phyloP scores from a whole-genome alignment of 1,140 invertebrate genomes.

The Drosophila pandora region DNA sequence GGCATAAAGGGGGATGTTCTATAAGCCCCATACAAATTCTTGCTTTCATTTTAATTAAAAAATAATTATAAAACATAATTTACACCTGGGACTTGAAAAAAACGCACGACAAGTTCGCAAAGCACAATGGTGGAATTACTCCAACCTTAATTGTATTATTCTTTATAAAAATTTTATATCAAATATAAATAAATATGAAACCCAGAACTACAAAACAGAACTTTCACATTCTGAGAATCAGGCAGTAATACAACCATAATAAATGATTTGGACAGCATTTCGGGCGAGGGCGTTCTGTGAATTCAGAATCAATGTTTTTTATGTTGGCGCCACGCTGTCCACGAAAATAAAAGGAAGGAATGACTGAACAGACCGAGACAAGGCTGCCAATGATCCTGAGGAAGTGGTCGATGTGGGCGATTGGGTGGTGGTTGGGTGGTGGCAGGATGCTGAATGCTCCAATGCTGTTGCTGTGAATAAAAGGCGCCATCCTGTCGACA shows the following conservation, averaged over 20 bases:
- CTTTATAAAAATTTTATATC: neutral
- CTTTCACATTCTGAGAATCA: neutral
- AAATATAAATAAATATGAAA: neutral
- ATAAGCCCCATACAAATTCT: neutral
- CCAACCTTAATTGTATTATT: neutral
- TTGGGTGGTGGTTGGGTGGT: neutral
- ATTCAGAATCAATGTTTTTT: slow-evolving; percentile 74
- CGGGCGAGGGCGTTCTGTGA: slow-evolving; percentile 37
- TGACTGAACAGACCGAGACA: slow-evolving; percentile 26
- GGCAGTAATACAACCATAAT: slow-evolving; percentile 1
- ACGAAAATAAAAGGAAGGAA: slow-evolving; percentile 70
- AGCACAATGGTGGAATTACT: neutral
- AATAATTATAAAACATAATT: neutral
- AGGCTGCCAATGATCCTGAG: slow-evolving; percentile 37
- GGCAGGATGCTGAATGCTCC: slow-evolving; percentile 6
- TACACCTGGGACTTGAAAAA: neutral
- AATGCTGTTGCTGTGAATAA: slow-evolving; percentile 62
- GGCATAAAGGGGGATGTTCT: neutral
- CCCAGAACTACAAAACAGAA: neutral
- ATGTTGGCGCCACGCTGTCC: slow-evolving; percentile 76
- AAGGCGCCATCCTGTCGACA: slow-evolving; percentile 62
- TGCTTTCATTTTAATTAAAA: neutral
- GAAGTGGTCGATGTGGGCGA: neutral
- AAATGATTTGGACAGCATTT: slow-evolving; percentile 35
- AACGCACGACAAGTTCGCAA: neutral